Base-by-base conservation (phyloP, 1,140 invertebrate species). In the Bathynomus jamesi region DNA sequence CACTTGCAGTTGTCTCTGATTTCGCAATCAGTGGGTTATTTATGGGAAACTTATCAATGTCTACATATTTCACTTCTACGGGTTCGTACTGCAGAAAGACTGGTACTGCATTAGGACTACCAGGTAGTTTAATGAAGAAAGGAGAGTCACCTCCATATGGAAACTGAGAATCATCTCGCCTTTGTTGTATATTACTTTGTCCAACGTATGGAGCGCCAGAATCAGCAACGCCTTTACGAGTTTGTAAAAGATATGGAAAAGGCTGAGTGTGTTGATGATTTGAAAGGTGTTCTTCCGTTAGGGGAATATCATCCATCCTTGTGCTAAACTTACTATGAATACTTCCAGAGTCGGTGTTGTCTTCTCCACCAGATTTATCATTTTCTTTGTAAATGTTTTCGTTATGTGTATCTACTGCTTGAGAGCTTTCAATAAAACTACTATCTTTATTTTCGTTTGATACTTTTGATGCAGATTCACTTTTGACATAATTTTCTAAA, bases 31-130 rank as follows among this genome's bases (percentile, higher is more conserved):
- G 11, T 53, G 40, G 17, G 66, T 46, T 8, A 28, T 31, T 61
- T 28, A 29, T 1, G n/a, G 27, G 29, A 61, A 17, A n/a, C 17
- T 46, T 30, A 17, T 69, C 67, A 69, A n/a, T 28, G 3, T 71
- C 40, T 27, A 76, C 66, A 67, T 76, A 76, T 28, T 74, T 76
- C 21, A 76, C 62, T 29, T 74, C 65, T 7, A 76, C 71, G 5
- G 75, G 75, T 28, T 76, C 75, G 25, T 74, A 73, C 46, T 73
- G 69, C 7, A 76, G 65, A 70, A 62, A 76, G 1, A 76, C 69
- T 2, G 72, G 72, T 29, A 73, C 75, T n/a, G 71, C 65, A 28
- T 76, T 71, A 8, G 71, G 75, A 61, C 69, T 73, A n/a, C 75
- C 75, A 17, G 75, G 75, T 8, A 76, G 67, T 46, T 71, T 67